Evolutionary conservation across 1,140 invertebrate genomes (phyloP).

Genomic region (Trichonephila clavata): DNA sequence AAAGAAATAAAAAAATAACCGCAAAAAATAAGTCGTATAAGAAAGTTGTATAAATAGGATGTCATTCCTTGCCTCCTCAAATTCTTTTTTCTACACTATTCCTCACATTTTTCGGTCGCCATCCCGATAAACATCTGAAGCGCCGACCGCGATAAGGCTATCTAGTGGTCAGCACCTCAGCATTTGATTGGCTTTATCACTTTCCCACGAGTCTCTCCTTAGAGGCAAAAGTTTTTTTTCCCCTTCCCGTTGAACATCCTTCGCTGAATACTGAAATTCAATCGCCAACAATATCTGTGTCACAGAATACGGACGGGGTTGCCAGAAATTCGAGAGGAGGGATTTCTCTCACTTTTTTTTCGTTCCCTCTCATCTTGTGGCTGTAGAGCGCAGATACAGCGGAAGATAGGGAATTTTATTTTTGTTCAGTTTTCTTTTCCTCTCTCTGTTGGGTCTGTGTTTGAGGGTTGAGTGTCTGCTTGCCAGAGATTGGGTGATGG

Average conservation of each 20-base stretch:
- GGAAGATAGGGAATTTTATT: conserved; percentile 1
- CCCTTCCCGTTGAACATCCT: neutral
- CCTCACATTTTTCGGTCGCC: neutral
- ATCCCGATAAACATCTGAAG: conserved; percentile 5
- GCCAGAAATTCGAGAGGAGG: conserved; percentile 2
- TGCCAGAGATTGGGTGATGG: neutral
- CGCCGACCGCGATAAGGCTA: conserved; percentile 46
- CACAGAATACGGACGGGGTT: conserved; percentile 20
- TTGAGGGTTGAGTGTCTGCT: neutral
- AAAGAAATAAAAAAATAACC: neutral
- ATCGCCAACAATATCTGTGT: conserved; percentile 54
- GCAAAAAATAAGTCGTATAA: neutral
- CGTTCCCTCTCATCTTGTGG: neutral
- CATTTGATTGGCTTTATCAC: conserved; percentile 52
- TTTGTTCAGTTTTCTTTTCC: neutral
- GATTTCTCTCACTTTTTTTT: conserved; percentile 2
- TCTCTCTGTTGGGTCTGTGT: neutral
- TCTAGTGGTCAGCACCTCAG: conserved; percentile 49
- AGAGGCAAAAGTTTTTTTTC: neutral
- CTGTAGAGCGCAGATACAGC: neutral
- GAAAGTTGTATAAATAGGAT: conserved; percentile 23
- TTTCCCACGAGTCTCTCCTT: conserved; percentile 52
- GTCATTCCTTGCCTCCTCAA: neutral
- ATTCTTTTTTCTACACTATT: neutral
- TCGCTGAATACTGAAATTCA: conserved; percentile 30